A percentile compares a stretch with the other conserved stretches of the same genome.
These are phyloP conservation scores for Catocala sponsa DNA, from an alignment of 2,888 invertebrate genomes.

Conservation along the genomic window DNA sequence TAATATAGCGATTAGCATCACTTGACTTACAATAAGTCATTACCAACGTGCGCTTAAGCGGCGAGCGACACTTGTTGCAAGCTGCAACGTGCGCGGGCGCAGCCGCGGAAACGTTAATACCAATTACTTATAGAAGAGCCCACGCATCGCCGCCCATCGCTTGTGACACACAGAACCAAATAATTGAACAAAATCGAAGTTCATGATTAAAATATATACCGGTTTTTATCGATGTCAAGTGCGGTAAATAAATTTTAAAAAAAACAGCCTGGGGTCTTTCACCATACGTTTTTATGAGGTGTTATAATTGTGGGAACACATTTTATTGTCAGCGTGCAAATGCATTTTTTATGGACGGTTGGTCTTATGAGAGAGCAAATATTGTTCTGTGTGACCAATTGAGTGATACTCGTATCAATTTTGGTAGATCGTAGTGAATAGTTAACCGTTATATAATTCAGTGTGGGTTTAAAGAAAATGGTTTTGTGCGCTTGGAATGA, in stretches of 20 bases:
- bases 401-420: slow-evolving; percentile 18
- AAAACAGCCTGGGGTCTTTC: slow-evolving; percentile 32
- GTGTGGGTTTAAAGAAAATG: not conserved
- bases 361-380: slow-evolving; percentile 19
- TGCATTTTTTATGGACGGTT: slow-evolving; percentile 36
- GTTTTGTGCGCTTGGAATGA: too few relatives aligned
- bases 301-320: slow-evolving; percentile 49
- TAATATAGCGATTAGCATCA: slow-evolving; percentile 51
- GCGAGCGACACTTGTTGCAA: slow-evolving; percentile 13
- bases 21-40: slow-evolving; percentile 39
- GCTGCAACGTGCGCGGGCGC: slow-evolving; percentile 56
- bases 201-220: slow-evolving; percentile 40
- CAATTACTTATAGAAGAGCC: slow-evolving; percentile 66
- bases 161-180: slow-evolving; percentile 38
- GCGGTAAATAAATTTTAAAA: slow-evolving; percentile 25
- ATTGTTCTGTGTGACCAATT: slow-evolving; percentile 26
- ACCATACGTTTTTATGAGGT: slow-evolving; percentile 42
- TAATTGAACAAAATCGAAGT: slow-evolving; percentile 50
- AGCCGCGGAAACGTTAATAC: slow-evolving; percentile 57
- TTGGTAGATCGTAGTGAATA: slow-evolving; percentile 4
- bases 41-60: slow-evolving; percentile 42
- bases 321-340: slow-evolving; percentile 40
- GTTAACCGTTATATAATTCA: slow-evolving; percentile 8
- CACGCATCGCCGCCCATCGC: slow-evolving; percentile 53
- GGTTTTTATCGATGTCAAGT: slow-evolving; percentile 40